Evolutionary conservation across 2,888 invertebrate species (phyloP).

Genomic region (Cacoxenus indagator): DNA sequence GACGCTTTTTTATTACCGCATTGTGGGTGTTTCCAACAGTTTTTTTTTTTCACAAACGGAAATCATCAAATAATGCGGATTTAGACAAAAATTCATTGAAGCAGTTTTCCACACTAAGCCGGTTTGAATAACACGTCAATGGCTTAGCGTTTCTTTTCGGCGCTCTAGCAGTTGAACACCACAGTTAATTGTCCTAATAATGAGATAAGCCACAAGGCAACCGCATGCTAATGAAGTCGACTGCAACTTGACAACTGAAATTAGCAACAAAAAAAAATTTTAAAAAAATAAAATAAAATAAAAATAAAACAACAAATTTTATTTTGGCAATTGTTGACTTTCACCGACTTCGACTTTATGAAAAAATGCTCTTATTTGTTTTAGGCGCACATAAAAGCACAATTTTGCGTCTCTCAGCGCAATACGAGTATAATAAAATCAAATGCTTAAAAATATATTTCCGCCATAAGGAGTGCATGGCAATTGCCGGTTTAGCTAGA

Average conservation of each 20-base stretch:
- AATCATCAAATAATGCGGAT: conserved; percentile 35
- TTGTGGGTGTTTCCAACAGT: conserved; percentile 30
- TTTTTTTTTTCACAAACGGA: conserved; percentile 34
- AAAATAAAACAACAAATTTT: background rate
- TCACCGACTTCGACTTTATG: background rate
- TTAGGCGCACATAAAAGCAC: background rate
- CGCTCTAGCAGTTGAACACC: background rate
- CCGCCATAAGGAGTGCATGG: background rate
- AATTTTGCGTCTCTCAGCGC: too few relatives aligned
- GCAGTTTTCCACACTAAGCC: conserved; percentile 51
- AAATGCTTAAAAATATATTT: conserved; percentile 3
- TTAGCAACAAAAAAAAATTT: too few relatives aligned
- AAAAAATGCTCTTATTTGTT: conserved; percentile 11
- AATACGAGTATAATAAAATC: conserved; percentile 1
- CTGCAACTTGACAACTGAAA: background rate
- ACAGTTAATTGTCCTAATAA: conserved; percentile 50
- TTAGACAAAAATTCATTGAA: conserved; percentile 60
- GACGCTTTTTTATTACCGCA: conserved; percentile 26
- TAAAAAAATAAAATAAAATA: too few relatives aligned
- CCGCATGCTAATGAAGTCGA: background rate
- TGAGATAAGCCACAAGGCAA: conserved; percentile 9
- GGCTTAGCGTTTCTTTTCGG: conserved; percentile 49
- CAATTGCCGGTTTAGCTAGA: background rate
- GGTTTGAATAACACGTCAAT: conserved; percentile 59
- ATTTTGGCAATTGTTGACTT: background rate